A percentile compares a stretch with the other conserved stretches of the same genome.
Conservation (phyloP, 2,888 invertebrate species). For the Leptinotarsa rubiginosa region DNA sequence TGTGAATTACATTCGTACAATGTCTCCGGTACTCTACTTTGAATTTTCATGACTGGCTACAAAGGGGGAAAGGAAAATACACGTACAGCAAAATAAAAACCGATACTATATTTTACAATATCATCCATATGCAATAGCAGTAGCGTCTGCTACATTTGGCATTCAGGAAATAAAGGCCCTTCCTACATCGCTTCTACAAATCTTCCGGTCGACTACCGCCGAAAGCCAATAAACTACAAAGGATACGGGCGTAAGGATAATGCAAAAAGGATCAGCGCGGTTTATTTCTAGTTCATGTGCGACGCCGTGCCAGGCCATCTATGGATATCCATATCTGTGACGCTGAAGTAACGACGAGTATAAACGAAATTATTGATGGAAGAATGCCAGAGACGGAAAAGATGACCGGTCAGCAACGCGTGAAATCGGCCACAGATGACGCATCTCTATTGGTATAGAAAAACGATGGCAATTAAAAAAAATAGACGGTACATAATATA, state of each 20-base stretch:
- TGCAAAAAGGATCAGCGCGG: constrained; percentile 28
- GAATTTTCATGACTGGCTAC: no score
- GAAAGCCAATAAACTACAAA: constrained; percentile 32
- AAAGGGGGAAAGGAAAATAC: no score
- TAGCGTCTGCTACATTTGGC: background rate
- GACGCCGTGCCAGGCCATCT: constrained; percentile 11
- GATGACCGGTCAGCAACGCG: background rate
- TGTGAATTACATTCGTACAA: no score
- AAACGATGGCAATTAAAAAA: no score
- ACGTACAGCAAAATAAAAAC: no score
- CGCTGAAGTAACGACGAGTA: background rate
- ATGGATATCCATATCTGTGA: constrained; percentile 9
- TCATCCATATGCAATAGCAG: no score
- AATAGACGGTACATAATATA: no score
- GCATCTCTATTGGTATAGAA: no score
- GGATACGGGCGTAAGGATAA: constrained; percentile 26
- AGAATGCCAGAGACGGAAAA: background rate
- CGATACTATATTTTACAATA: background rate
- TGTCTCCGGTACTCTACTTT: no score
- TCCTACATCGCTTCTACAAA: constrained; percentile 24
- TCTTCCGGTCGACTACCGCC: constrained; percentile 28
- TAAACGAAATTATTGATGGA: background rate
- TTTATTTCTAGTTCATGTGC: constrained; percentile 18
- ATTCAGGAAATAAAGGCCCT: constrained; percentile 25
- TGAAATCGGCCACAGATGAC: background rate